Percentiles rank a stretch among this genome's conserved stretches.
phyloP scores from a whole-genome alignment of 2,888 invertebrate genomes.

The Zygothrica quintamaculata region DNA sequence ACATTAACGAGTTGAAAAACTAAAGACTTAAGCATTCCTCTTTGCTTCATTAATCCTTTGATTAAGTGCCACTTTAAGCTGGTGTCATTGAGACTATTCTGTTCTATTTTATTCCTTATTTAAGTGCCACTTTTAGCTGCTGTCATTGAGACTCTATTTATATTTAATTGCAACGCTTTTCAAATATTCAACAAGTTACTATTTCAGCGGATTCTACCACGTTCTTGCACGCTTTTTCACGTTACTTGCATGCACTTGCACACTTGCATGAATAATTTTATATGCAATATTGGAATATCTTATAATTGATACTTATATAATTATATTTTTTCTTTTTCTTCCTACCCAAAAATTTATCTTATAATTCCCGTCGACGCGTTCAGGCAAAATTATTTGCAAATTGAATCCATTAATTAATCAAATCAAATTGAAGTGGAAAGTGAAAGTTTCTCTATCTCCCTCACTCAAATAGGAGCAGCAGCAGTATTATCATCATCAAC shows the following conservation, averaged over 20 bases:
- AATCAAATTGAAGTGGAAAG: constrained; percentile 45
- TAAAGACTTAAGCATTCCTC: too few species aligned
- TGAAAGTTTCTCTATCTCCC: constrained; percentile 1
- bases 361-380: too few species aligned
- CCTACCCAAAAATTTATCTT: constrained; percentile 4
- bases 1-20: too few species aligned
- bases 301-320: constrained; percentile 45
- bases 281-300: constrained; percentile 23
- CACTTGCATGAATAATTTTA: constrained; percentile 49
- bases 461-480: not conserved
- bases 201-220: not conserved
- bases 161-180: not conserved
- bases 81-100: too few species aligned
- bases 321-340: constrained; percentile 44
- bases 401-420: constrained; percentile 22
- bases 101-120: too few species aligned
- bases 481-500: constrained; percentile 23
- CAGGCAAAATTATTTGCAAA: constrained; percentile 44
- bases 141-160: not conserved
- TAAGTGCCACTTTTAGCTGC: not conserved
- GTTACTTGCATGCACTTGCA: too few species aligned
- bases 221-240: too few species aligned
- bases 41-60: too few species aligned
- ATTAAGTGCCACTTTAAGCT: too few species aligned
- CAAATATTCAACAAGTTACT: constrained; percentile 6